Evolutionary conservation across 2,797 vertebrate species (phyloP).

Genomic region (Novumbra hubbsi): DNA sequence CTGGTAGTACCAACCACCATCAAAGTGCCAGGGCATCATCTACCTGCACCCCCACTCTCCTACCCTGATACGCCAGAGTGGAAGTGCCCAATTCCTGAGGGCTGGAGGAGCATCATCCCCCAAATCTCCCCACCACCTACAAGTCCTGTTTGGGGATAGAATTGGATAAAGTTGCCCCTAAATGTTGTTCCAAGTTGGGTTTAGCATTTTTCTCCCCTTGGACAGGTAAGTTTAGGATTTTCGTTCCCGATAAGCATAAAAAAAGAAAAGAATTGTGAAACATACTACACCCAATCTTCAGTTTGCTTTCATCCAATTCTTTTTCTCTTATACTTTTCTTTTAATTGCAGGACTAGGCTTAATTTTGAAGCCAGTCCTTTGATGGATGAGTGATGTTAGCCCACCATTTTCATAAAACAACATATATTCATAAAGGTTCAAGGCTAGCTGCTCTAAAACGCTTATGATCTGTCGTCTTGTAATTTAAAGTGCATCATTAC

Average conservation of each 20-base stretch:
- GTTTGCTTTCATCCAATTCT: background rate
- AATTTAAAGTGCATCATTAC: background rate
- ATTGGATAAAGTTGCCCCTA: background rate
- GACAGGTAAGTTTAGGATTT: background rate
- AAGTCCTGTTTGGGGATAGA: background rate
- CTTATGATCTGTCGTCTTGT: background rate
- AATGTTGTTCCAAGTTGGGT: background rate
- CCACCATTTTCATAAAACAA: background rate
- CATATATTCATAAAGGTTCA: background rate
- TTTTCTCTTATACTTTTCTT: background rate
- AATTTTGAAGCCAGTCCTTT: background rate
- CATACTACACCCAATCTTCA: background rate
- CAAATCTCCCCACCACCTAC: background rate
- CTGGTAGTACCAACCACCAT: conserved; percentile 44
- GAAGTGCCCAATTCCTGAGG: conserved; percentile 69
- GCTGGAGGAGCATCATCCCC: background rate
- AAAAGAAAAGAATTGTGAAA: background rate
- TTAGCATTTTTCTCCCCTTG: background rate
- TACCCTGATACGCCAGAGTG: conserved; percentile 64
- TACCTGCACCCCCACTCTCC: conserved; percentile 42
- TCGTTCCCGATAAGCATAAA: background rate
- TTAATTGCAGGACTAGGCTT: background rate
- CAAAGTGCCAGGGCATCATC: conserved; percentile 57
- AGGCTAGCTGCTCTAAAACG: background rate
- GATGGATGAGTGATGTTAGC: background rate